Evolutionary conservation across 2,797 vertebrate species (phyloP).

Genomic region (Eleutherodactylus coqui): DNA sequence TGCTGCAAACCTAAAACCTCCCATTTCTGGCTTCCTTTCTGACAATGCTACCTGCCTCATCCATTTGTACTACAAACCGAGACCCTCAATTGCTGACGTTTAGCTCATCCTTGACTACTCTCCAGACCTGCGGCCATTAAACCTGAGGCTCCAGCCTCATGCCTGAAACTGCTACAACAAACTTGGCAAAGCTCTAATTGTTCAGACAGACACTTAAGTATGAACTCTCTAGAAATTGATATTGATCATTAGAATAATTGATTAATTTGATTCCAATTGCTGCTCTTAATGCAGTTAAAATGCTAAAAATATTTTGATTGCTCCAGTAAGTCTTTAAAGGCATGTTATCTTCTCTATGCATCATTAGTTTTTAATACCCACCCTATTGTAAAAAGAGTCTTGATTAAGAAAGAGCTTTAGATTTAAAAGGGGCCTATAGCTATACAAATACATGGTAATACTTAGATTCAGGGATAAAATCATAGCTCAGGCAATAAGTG

Average conservation of each 20-base stretch:
- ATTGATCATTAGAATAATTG: constrained; percentile 52
- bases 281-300: constrained; percentile 21
- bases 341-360: background rate
- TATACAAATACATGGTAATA: background rate
- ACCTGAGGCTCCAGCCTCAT: too few relatives aligned
- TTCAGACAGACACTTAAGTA: constrained; percentile 22
- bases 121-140: too few relatives aligned
- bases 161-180: too few relatives aligned
- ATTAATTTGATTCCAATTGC: constrained; percentile 48
- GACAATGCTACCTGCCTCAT: too few relatives aligned
- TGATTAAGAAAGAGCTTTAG: background rate
- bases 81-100: too few relatives aligned
- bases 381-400: background rate
- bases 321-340: background rate
- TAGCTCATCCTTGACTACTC: too few relatives aligned
- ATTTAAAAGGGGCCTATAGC: background rate
- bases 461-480: background rate
- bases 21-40: too few relatives aligned
- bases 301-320: constrained; percentile 39
- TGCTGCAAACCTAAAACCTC: too few relatives aligned
- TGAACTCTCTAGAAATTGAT: constrained; percentile 43
- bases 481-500: background rate
- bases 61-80: too few relatives aligned
- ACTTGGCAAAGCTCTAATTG: constrained; percentile 16
- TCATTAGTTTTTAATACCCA: background rate